A percentile compares a stretch with the other conserved stretches of the same genome.
Conservation (phyloP, 2,797 vertebrate genomes). For the Anabas testudineus region DNA sequence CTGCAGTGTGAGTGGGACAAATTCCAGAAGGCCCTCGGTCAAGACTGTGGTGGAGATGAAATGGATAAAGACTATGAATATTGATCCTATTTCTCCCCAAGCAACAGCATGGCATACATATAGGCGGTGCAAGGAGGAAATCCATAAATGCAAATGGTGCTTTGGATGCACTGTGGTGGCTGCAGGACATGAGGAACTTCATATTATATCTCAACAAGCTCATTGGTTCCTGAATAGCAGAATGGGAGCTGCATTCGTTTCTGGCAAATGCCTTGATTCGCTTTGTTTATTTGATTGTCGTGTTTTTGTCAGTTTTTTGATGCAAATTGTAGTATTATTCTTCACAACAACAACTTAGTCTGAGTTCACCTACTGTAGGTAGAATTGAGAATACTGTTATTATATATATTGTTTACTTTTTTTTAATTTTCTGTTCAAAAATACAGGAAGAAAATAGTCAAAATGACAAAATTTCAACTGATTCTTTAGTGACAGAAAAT, state of each 20-base stretch:
- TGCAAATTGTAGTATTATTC: constrained; percentile 46
- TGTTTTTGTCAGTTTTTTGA: constrained; percentile 30
- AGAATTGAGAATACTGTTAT: constrained; percentile 2
- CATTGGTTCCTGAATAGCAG: constrained; percentile 55
- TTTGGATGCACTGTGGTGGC: constrained; percentile 60
- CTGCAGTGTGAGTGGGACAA: constrained; percentile 24
- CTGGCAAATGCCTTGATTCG: constrained; percentile 55
- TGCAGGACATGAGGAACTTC: constrained; percentile 74
- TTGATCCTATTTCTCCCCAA: constrained; percentile 62
- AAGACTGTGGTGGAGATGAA: constrained; percentile 61
- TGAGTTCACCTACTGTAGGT: constrained; percentile 16
- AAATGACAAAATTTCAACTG: too few species aligned
- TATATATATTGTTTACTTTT: too few species aligned
- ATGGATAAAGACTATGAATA: constrained; percentile 75
- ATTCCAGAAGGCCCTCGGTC: constrained; percentile 56
- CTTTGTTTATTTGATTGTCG: constrained; percentile 55
- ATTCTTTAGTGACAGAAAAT: too few species aligned
- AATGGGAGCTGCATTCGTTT: constrained; percentile 73
- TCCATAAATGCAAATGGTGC: constrained; percentile 81
- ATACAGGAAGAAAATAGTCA: too few species aligned
- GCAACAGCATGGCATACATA: constrained; percentile 68
- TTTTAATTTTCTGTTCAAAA: too few species aligned
- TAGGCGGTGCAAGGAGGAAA: constrained; percentile 59
- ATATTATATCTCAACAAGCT: constrained; percentile 61
- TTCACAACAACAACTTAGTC: constrained; percentile 11